Evolutionary conservation across 2,888 invertebrate genomes (phyloP), one percentile per base, ranked within the genome.

Genomic region (Agrotis ipsilon): DNA sequence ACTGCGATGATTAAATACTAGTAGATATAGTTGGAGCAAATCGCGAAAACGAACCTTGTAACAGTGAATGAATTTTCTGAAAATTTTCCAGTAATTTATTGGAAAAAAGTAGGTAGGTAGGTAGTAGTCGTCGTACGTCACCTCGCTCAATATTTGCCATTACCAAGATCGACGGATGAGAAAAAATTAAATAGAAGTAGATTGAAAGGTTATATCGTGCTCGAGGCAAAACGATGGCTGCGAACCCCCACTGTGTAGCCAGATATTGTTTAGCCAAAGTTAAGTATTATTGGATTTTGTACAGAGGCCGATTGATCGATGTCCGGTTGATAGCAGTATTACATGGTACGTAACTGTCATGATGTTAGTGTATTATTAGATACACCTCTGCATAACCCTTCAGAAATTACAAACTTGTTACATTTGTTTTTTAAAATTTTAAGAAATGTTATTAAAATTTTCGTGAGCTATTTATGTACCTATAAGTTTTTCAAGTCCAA

Each of bases 81-180:
- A 76, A 54, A 11, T 27, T 54, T 46, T 54, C 39, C 32, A 27
- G 27, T 46, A 14, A 51, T 51, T 21, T 51, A n/a, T 32, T 21
- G 13, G 18, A 39, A 75, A 14, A 57, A 64, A 43, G 11, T 16
- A 18, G 14, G n/a, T n/a, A n/a, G n/a, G n/a, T n/a, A n/a, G n/a
- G n/a, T n/a, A n/a, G n/a, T n/a, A n/a, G n/a, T n/a, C n/a, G n/a
- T n/a, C n/a, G n/a, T 39, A 19, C 18, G 19, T 57, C 18, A 21
- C 18, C 32, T 71, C 6, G 13, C 45, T 49, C 55, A 78, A 71
- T 49, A 49, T 57, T 78, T 71, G 55, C 45, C 76, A 43, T 52
- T 27, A 52, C 52, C 19, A 11, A 16, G 13, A 68, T 21, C 46
- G 19, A 19, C 19, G 24, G 18, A 9, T 39, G 32, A 45, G 71